Evolutionary conservation across 2,888 invertebrate species (phyloP).

Genomic region (Himalopsyche anomala): DNA sequence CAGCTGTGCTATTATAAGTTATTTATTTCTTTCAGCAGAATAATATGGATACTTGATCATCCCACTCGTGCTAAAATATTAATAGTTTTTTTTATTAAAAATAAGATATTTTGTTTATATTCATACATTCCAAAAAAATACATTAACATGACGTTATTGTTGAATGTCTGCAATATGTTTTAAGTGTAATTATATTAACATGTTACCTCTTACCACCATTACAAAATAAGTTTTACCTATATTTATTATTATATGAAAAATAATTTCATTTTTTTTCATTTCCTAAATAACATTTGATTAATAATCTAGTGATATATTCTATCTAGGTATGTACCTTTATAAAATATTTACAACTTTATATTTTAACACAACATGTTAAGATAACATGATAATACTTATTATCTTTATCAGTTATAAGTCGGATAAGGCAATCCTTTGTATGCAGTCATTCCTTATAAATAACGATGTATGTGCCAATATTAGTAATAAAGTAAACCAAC

Average conservation of each 20-base stretch:
- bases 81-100: conserved; percentile 18
- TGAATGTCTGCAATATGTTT: conserved; percentile 1
- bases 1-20: conserved; percentile 1
- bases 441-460: not conserved
- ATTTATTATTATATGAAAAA: too few species aligned
- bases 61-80: conserved; percentile 37
- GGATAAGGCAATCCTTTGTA: not conserved
- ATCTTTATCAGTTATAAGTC: not conserved
- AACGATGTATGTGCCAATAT: not conserved
- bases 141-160: not conserved
- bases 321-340: too few species aligned
- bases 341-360: not conserved
- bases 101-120: not conserved
- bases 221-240: too few species aligned
- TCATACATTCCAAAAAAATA: not conserved
- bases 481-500: too few species aligned
- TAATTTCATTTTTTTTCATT: too few species aligned
- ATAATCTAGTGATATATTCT: too few species aligned
- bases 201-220: too few species aligned
- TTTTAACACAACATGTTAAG: not conserved
- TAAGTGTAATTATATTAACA: too few species aligned
- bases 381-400: not conserved
- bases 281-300: too few species aligned
- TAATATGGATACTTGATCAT: conserved; percentile 22
- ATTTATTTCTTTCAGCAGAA: not conserved